Evolutionary conservation across 1,140 invertebrate genomes (phyloP).

Genomic region (Sycophila sp.): DNA sequence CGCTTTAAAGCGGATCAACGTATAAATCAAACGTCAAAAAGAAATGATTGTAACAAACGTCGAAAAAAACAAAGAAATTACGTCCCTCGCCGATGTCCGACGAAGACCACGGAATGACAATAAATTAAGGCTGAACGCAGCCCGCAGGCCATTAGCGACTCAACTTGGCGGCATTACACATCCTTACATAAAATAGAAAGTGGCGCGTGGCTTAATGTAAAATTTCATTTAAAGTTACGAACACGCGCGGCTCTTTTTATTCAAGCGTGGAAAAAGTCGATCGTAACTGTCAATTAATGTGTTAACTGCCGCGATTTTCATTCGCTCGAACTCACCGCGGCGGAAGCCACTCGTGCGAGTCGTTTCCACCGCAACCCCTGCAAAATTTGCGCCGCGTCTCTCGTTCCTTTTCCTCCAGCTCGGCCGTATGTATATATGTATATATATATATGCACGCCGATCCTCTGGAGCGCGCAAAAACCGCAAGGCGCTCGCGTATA

Average conservation of each 20-base stretch:
- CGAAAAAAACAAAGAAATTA: too few species aligned
- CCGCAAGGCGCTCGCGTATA: neutral
- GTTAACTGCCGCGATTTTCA: conserved; percentile 28
- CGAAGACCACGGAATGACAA: too few species aligned
- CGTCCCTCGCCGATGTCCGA: too few species aligned
- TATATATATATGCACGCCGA: neutral
- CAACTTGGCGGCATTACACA: too few species aligned
- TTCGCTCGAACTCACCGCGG: neutral
- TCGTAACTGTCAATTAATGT: conserved; percentile 29
- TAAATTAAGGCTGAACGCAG: too few species aligned
- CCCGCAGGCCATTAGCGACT: too few species aligned
- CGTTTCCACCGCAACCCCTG: neutral
- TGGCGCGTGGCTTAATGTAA: neutral
- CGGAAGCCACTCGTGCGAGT: neutral
- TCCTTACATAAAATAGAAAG: conserved; percentile 37
- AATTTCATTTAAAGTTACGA: conserved; percentile 21
- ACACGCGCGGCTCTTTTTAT: neutral
- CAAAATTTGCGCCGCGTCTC: conserved; percentile 9
- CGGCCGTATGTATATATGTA: too few species aligned
- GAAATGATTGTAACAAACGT: too few species aligned
- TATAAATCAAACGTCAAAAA: too few species aligned
- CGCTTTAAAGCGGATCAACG: too few species aligned
- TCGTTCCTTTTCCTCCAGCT: too few species aligned
- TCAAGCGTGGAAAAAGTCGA: neutral
- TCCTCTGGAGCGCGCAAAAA: conserved; percentile 1